Base-by-base conservation (phyloP, 2,888 invertebrate species). In the Drosophila meridionalis region DNA sequence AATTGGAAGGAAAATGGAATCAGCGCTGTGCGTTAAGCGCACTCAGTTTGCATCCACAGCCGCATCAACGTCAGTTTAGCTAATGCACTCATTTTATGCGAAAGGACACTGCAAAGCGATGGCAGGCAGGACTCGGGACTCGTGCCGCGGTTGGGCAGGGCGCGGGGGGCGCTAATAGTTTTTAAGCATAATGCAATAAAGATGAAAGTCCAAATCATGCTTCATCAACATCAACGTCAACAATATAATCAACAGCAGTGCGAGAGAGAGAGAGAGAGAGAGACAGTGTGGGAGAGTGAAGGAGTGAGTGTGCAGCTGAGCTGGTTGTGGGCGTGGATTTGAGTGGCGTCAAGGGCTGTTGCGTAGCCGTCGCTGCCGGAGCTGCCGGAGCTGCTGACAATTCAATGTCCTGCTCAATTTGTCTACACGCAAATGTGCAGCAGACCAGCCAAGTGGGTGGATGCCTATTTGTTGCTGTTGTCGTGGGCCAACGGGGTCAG, bases 101-200 rank as follows among this genome's bases (percentile, higher is more conserved):
- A 47, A 69, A 67, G 61, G 59, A 65, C 73, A 47, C 40, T 47
- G 30, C 47, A n/a, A 32, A 30, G 47, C 28, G 28, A 7, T 11
- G 12, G n/a, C 43, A 55, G 45, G 52, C 56, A 65, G 65, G 70
- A 65, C 50, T 53, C 43, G 58, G 65, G 70, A 65, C 50, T 53
- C 43, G 58, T 53, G 32, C 60, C 68, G 70, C 67, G 67, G 70
- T 42, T 58, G 34, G 12, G 3, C 48, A 30, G 6, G 28, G 12
- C 11, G 6, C 6, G 5, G 45, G 12, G 32, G 84, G 69, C 82
- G 80, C 90, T 90, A 90, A 90, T 90, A 88, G 89, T 88, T 90
- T 85, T 89, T 87, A 90, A 88, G 89, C 83, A 87, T 89, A 89
- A 90, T 90, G 87, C 90, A 87, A 90, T 90, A 90, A 88, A 83